Base-by-base conservation (phyloP, 2,888 invertebrate genomes). In the Bedellia somnulentella region DNA sequence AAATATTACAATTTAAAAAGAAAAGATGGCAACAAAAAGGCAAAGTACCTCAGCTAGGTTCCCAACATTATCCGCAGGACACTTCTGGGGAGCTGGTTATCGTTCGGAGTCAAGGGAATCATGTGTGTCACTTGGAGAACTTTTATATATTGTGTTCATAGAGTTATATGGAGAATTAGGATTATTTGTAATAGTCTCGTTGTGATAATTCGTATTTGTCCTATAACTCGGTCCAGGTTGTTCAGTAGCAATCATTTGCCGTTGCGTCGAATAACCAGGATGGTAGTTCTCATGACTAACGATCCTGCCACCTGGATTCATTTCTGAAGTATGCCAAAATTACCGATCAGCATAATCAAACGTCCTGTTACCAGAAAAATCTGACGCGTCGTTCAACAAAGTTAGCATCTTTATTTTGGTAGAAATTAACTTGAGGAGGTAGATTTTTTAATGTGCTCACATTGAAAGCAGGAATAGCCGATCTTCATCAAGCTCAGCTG, bases 241-340 rank as follows among this genome's bases (percentile, higher is more conserved):
- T 34, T 34, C 34, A 34, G 34, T 22, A 22, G 22, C 29, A 34
- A 31, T 31, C 34, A 34, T 31, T 34, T 34, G 34, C 31, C 34
- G 31, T 34, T 34, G 31, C 21, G 17, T n/a, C 13, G 28, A 33
- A 35, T 23, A 33, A 36, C 29, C 33, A 36, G 36, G 33, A 35
- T 35, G 33, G 29, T 33, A 34, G 28, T 15, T 34, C 32, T 34
- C 34, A 31, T 34, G 34, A 34, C 36, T 36, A 32, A 34, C 32
- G 18, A 32, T 33, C 33, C 37, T 36, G 32, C 34, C 33, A 34
- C 34, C 36, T 34, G 36, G 33, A 37, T 37, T 36, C 33, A 36
- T 36, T 36, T 36, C 36, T 34, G 36, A 34, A 30, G 29, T 22
- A 22, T 22, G 22, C 22, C 22, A 5, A 22, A 22, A 22, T 22